A percentile compares a stretch with the other conserved stretches of the same genome.
phyloP scores from a whole-genome alignment of 2,888 invertebrate species.

The Clitarchus hookeri region DNA sequence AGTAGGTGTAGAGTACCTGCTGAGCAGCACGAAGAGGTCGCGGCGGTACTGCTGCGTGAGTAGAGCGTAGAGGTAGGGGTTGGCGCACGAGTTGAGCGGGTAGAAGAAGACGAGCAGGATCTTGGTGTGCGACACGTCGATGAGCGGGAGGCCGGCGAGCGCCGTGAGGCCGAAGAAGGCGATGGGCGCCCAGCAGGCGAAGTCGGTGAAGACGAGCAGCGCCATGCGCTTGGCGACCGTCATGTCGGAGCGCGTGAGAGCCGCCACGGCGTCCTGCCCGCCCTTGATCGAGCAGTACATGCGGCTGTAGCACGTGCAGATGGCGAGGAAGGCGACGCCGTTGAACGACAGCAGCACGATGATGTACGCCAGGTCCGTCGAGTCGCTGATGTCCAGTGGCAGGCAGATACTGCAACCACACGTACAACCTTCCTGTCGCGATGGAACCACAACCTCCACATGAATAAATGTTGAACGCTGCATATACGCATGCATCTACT shows the following conservation, averaged over 20 bases:
- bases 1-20: slow-evolving; percentile 48
- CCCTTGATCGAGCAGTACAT: slow-evolving; percentile 64
- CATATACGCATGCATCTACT: no score
- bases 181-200: slow-evolving; percentile 67
- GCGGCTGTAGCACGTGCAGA: slow-evolving; percentile 65
- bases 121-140: slow-evolving; percentile 59
- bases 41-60: slow-evolving; percentile 67
- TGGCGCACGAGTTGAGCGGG: slow-evolving; percentile 70
- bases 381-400: slow-evolving; percentile 62
- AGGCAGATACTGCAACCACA: slow-evolving; percentile 63
- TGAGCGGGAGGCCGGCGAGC: slow-evolving; percentile 64
- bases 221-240: slow-evolving; percentile 69
- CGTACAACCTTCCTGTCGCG: not conserved
- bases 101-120: slow-evolving; percentile 69
- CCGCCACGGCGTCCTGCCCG: slow-evolving; percentile 46
- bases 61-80: slow-evolving; percentile 70
- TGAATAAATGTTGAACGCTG: no score
- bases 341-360: slow-evolving; percentile 64
- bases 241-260: slow-evolving; percentile 55
- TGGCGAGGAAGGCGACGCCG: slow-evolving; percentile 66
- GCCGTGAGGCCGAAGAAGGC: slow-evolving; percentile 69
- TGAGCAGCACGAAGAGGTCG: slow-evolving; percentile 61
- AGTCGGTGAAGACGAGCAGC: slow-evolving; percentile 68
- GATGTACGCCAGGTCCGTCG: slow-evolving; percentile 61
- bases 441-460: no score